Evolutionary conservation across 2,113 vertebrate genomes (phyloP), one percentile per base, ranked within the genome.

Genomic region (Neogobius melanostomus): DNA sequence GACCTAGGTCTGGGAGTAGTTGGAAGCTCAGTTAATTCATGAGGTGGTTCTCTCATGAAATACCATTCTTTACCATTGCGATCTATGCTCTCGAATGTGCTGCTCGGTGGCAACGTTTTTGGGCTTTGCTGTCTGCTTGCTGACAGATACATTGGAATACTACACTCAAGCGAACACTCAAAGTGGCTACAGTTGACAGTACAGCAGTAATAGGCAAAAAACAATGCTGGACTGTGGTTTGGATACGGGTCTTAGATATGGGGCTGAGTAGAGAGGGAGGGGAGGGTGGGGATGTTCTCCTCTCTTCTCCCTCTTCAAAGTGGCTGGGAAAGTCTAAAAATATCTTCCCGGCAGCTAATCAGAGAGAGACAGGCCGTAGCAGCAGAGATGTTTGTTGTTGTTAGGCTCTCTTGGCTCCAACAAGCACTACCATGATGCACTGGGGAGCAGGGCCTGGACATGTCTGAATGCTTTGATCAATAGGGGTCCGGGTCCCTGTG

Each of bases 391-490:
- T 88, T 90, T 90, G 83, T 87, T 90, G 82, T 88, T 88, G 77
- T 84, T 75, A 61, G 82, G 76, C 84, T 88, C 79, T 87, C 86
- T 87, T 87, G 87, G 81, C 82, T 85, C 70, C 62, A 79, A 75
- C 75, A 62, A 82, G 79, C 81, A 82, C 76, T 61, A 79, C 84
- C 76, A 82, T 81, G 76, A 79, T 86, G 80, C 83, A 84, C 69
- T 74, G 68, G 77, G 79, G 78, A 79, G 76, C 14, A 69, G 75
- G 82, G 74, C 67, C 76, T 80, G 90, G 83, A 83, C 81, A 79
- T 14, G 71, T 88, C 82, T 82, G 81, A 85, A 74, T 28, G 49
- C 86, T 91, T 90, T 91, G 85, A 91, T 90, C 88, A 86, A 84
- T 80, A 71, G 66, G 71, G 57, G 71, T 75, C 85, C 71, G 65